Evolutionary conservation across 1,140 invertebrate genomes (phyloP).

Genomic region (Arion vulgaris): DNA sequence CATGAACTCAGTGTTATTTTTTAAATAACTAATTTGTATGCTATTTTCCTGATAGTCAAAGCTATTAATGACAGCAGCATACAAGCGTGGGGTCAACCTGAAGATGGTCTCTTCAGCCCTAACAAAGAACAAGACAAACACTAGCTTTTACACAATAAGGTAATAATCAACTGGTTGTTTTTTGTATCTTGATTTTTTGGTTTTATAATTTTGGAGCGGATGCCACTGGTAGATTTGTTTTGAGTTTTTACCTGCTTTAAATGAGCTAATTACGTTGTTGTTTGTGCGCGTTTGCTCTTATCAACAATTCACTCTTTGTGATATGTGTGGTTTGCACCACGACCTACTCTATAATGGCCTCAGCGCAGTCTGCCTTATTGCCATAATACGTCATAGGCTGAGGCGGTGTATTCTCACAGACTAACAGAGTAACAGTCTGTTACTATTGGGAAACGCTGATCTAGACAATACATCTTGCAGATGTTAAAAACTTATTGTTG

Average conservation of each 20-base stretch:
- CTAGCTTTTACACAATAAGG: constrained; percentile 25
- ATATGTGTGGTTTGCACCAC: too few relatives aligned
- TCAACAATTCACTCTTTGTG: too few relatives aligned
- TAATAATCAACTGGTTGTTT: not conserved
- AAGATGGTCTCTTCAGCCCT: not conserved
- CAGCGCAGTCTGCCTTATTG: too few relatives aligned
- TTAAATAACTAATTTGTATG: not conserved
- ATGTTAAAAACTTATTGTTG: too few relatives aligned
- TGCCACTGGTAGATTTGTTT: not conserved
- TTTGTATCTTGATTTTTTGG: not conserved
- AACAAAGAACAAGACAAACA: constrained; percentile 9
- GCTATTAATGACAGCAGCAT: constrained; percentile 9
- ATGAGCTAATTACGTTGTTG: not conserved
- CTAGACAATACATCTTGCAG: too few relatives aligned
- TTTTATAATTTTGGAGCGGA: not conserved
- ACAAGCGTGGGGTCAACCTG: constrained; percentile 10
- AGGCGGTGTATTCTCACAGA: too few relatives aligned
- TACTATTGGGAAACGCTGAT: too few relatives aligned
- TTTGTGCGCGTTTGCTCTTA: not conserved
- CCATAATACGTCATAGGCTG: too few relatives aligned
- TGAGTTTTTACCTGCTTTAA: not conserved
- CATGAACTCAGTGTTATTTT: too few relatives aligned
- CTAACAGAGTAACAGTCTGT: too few relatives aligned
- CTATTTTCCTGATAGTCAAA: not conserved
- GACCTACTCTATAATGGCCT: too few relatives aligned